Evolutionary conservation across 2,797 vertebrate species (phyloP), one percentile per base, ranked within the genome.

Genomic region (Helicolenus hilgendorfi): DNA sequence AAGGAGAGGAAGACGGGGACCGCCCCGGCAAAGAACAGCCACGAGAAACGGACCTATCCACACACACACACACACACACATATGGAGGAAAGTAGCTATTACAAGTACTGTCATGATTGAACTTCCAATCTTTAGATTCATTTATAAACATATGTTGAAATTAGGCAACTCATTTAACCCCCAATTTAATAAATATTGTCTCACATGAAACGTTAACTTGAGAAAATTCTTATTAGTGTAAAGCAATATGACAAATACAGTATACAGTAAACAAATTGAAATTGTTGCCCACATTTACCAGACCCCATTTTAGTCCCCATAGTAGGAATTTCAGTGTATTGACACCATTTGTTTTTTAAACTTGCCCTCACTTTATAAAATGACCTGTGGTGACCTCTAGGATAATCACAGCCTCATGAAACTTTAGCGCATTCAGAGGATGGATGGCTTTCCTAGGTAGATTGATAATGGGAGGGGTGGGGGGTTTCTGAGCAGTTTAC

Each of bases 1-100:
- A 99, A 99, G 33, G 98, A 98, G 90, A 99, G 97, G 95, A 99
- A 99, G 55, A 99, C 98, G 11, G 98, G 99, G 18, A 99, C 90
- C 0, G 98, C 98, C 1, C 99, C 99, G 24, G 97, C 98, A 90
- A 99, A 99, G 93, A 99, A 99, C 84, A 99, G 96, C 99, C 99
- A 99, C 2, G 99, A 99, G 97, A 99, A 99, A 86, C 97, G 98
- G 58, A 98, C 98, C 99, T 99, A 93, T 77, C 72, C 93, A 74
- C n/a, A 68, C 60, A 85, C 35, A 75, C 6, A 77, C 2, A 78
- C 20, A 70, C 20, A 68, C 60, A 87, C 33, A 77, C 5, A 83
- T 0, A 72, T 4, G 2, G 7, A 59, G 7, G 9, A 53, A 38
- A 69, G n/a, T 13, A 11, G 11, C 1, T 3, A 8, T 81, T 56